Conservation (phyloP, 2,113 vertebrate genomes). For the Myotis yumanensis region DNA sequence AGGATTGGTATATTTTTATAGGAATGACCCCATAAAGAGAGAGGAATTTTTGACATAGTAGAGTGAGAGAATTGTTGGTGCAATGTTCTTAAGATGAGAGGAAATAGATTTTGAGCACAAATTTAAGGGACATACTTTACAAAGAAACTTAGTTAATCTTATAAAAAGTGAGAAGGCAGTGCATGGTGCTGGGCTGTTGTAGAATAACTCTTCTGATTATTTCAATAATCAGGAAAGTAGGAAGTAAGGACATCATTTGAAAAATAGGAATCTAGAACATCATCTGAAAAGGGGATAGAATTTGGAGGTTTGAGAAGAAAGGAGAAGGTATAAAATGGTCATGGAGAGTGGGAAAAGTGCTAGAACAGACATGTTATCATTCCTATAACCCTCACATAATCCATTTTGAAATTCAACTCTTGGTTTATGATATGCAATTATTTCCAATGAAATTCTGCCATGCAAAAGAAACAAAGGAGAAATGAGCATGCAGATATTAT, state of each 20-base stretch:
- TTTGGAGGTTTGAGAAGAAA: background rate
- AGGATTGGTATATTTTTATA: background rate
- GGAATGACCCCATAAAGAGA: background rate
- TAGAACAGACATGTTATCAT: background rate
- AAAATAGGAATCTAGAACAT: background rate
- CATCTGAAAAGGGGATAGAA: background rate
- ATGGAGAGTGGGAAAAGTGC: background rate
- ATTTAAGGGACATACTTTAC: background rate
- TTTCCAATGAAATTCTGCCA: background rate
- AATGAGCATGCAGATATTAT: background rate
- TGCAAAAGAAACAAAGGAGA: background rate
- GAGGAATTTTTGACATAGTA: background rate
- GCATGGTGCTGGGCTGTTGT: background rate
- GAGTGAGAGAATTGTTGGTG: background rate
- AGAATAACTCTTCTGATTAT: background rate
- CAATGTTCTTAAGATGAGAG: background rate
- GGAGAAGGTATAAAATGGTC: background rate
- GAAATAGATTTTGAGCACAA: background rate
- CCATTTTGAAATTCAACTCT: background rate
- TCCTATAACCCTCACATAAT: background rate
- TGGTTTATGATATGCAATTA: conserved; percentile 10
- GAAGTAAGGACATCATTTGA: background rate
- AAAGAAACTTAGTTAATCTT: background rate
- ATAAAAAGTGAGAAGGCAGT: background rate
- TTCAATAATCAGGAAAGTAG: background rate